These are phyloP conservation scores for Onychomys arenicola DNA, from an alignment of 2,797 vertebrate genomes.

Conservation along the genomic window DNA sequence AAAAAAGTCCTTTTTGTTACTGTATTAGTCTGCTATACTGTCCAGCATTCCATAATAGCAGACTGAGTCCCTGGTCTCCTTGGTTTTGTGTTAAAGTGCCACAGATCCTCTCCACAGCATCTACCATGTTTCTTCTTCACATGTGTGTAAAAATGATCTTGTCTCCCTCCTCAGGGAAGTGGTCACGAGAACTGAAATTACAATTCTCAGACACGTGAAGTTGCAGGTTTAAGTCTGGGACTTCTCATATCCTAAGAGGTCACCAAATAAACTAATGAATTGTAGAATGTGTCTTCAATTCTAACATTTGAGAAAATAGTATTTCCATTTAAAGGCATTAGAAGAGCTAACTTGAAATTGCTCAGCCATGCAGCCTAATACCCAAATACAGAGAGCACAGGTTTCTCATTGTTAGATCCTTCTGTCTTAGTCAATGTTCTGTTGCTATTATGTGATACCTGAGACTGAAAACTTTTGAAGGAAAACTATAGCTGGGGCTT, in stretches of 20 bases:
- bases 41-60: not conserved
- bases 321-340: not conserved
- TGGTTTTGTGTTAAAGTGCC: not conserved
- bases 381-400: not conserved
- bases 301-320: not conserved
- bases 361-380: not conserved
- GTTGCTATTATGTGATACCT: not conserved
- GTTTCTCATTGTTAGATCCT: not conserved
- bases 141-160: not conserved
- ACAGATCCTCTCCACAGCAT: not conserved
- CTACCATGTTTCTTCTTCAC: not conserved
- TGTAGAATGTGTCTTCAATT: not conserved
- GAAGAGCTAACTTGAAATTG: not conserved
- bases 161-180: not conserved
- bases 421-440: not conserved
- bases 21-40: too few species aligned
- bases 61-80: not conserved
- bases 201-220: not conserved
- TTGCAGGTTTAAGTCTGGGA: not conserved
- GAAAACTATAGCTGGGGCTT: too few species aligned
- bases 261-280: not conserved
- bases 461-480: not conserved
- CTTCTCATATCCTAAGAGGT: not conserved
- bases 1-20: not conserved
- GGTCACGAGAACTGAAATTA: fast-evolving